These are phyloP conservation scores for Clarias macrocephalus DNA, from an alignment of 2,113 vertebrate genomes.

Conservation along the genomic window DNA sequence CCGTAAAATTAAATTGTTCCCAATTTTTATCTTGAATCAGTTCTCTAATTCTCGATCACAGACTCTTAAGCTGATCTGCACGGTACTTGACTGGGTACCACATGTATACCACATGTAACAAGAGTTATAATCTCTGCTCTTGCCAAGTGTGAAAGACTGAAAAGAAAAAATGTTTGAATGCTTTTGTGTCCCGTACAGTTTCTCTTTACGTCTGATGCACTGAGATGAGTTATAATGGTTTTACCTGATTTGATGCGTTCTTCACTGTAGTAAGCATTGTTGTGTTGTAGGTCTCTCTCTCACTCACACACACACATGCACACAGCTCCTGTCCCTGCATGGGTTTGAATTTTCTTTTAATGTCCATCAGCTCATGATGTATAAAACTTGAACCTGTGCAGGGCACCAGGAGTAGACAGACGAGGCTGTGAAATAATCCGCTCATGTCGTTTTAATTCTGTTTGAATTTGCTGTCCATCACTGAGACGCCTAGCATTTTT, in stretches of 20 bases:
- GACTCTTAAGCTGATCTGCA: background rate
- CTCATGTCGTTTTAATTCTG: background rate
- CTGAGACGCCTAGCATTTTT: background rate
- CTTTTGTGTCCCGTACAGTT: conserved; percentile 1
- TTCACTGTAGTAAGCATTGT: background rate
- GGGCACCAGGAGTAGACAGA: background rate
- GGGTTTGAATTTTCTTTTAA: background rate
- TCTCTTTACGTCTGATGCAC: background rate
- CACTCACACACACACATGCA: too few species aligned
- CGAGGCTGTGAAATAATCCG: background rate
- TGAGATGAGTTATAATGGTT: background rate
- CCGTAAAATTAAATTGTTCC: background rate
- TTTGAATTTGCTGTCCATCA: background rate
- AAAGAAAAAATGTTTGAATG: background rate
- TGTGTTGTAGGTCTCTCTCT: background rate
- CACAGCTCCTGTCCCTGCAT: background rate
- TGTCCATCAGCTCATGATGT: background rate
- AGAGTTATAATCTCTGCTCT: background rate
- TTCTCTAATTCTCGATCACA: background rate
- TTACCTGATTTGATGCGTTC: conserved; percentile 5
- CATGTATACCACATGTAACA: background rate
- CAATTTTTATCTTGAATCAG: background rate
- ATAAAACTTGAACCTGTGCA: background rate
- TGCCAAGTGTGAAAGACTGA: background rate
- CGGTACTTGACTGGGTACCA: background rate